A percentile compares a stretch with the other conserved stretches of the same genome.
Evolutionary conservation across 2,888 invertebrate genomes (phyloP).

Genomic region (Hypomecis atomaria): DNA sequence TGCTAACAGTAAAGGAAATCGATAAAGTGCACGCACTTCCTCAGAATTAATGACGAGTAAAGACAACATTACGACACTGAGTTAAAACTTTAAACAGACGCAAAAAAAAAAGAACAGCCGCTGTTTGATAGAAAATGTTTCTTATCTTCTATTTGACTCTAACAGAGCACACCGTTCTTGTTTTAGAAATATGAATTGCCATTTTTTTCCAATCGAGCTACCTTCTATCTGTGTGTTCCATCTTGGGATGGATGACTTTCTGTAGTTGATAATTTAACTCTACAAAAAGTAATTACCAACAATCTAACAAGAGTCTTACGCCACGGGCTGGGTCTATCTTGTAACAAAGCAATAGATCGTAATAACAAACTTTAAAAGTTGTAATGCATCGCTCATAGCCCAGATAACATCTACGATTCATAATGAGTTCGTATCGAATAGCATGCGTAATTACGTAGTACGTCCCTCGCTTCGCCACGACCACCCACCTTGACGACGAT

Average conservation of each 20-base stretch:
- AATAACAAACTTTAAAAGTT: slow-evolving; percentile 31
- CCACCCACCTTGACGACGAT: slow-evolving; percentile 32
- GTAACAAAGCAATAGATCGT: slow-evolving; percentile 22
- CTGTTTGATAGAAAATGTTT: no score
- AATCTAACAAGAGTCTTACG: slow-evolving; percentile 18
- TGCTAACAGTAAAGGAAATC: slow-evolving; percentile 2
- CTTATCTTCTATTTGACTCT: no score
- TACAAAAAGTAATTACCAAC: slow-evolving; percentile 9
- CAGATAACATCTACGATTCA: slow-evolving; percentile 58
- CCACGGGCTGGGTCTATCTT: slow-evolving; percentile 20
- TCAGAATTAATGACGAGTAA: background rate
- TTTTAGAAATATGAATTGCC: no score
- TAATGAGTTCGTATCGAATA: slow-evolving; percentile 50
- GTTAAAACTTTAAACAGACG: background rate
- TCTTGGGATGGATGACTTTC: background rate
- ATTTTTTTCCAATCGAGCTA: no score
- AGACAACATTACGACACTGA: slow-evolving; percentile 1
- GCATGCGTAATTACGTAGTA: slow-evolving; percentile 41
- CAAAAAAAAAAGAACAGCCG: background rate
- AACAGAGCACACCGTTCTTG: no score
- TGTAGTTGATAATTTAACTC: background rate
- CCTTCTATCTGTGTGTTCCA: background rate
- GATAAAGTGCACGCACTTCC: background rate
- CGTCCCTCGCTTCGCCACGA: slow-evolving; percentile 23
- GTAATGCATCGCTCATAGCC: slow-evolving; percentile 44